These are phyloP conservation scores for Lithobates sylvaticus DNA, from an alignment of 2,797 vertebrate genomes.

Conservation along the genomic window DNA sequence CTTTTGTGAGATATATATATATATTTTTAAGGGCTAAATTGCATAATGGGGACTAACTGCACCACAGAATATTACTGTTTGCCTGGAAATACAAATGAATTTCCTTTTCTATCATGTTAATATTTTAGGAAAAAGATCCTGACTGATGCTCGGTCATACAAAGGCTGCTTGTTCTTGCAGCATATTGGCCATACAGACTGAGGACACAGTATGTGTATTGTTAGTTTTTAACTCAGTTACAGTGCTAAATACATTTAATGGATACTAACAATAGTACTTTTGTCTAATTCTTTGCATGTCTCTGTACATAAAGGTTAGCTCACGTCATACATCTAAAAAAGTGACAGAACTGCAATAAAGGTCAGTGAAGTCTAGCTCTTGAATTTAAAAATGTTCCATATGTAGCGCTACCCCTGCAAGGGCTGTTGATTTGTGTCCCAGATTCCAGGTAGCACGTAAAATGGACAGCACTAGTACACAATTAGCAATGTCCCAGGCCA, in stretches of 20 bases:
- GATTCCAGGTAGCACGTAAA: no score
- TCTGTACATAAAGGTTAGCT: slow-evolving; percentile 23
- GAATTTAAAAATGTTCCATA: neutral
- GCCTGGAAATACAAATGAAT: neutral
- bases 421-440: no score
- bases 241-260: slow-evolving; percentile 13
- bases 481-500: no score
- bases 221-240: neutral
- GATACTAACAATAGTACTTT: slow-evolving; percentile 23
- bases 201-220: slow-evolving; percentile 20
- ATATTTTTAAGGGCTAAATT: no score
- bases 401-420: no score
- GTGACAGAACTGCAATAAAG: slow-evolving; percentile 1
- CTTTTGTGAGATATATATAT: no score
- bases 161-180: slow-evolving; percentile 18
- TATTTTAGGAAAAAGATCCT: neutral
- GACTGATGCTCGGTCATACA: neutral
- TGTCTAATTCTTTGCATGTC: slow-evolving; percentile 20
- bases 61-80: neutral
- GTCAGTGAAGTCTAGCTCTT: slow-evolving; percentile 12
- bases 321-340: slow-evolving; percentile 15
- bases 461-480: no score
- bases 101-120: neutral
- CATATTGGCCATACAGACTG: neutral
- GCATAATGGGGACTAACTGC: no score